These are phyloP conservation scores for Bathynomus jamesi DNA, from an alignment of 1,140 invertebrate species.

Conservation along the genomic window DNA sequence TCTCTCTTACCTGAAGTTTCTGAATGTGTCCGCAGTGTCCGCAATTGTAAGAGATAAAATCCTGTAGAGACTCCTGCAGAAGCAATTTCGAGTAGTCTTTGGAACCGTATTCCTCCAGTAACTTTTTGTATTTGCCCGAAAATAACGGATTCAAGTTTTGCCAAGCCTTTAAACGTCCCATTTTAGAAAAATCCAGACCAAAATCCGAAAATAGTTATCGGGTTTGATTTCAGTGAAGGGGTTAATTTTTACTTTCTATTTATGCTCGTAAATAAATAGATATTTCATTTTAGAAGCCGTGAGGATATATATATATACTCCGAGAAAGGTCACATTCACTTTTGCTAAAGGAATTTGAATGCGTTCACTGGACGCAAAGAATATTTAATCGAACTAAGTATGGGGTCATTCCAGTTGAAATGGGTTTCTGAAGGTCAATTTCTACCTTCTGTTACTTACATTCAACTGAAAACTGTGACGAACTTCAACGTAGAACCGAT, in stretches of 20 bases:
- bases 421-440: no score
- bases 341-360: neutral
- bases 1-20: slow-evolving; percentile 54
- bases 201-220: neutral
- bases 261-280: neutral
- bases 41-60: slow-evolving; percentile 57
- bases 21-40: slow-evolving; percentile 56
- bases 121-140: slow-evolving; percentile 28
- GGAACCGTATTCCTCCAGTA: slow-evolving; percentile 38
- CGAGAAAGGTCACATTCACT: neutral
- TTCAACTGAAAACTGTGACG: no score
- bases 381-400: no score
- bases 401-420: no score
- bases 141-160: slow-evolving; percentile 34
- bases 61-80: slow-evolving; percentile 46
- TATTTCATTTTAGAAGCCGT: neutral
- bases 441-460: no score
- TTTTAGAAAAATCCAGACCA: neutral
- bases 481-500: no score
- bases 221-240: neutral
- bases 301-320: neutral
- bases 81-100: slow-evolving; percentile 45
- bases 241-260: neutral
- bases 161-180: slow-evolving; percentile 34
- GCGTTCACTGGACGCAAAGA: neutral